phyloP scores from a whole-genome alignment of 2,888 invertebrate species.

The Conchocele bisecta region DNA sequence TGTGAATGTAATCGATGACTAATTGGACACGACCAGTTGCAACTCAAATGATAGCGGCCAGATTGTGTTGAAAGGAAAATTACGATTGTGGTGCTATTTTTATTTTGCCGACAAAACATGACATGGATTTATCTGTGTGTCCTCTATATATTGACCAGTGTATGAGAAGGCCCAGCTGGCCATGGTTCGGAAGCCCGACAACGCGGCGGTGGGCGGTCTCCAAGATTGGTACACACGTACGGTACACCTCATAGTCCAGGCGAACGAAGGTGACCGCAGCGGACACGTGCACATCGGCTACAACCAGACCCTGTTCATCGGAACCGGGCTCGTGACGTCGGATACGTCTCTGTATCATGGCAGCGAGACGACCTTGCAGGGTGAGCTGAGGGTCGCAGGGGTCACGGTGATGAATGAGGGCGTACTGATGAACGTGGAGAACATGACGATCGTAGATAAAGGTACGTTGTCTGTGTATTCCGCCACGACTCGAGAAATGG shows the following conservation, averaged over 20 bases:
- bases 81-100: no score
- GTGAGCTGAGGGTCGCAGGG: slow-evolving; percentile 69
- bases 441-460: slow-evolving; percentile 71
- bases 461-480: no score
- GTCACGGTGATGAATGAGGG: slow-evolving; percentile 68
- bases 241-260: slow-evolving; percentile 36
- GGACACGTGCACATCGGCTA: slow-evolving; percentile 68
- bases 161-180: slow-evolving; percentile 53
- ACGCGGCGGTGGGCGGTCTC: slow-evolving; percentile 42
- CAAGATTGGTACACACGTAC: slow-evolving; percentile 3
- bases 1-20: no score
- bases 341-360: slow-evolving; percentile 67
- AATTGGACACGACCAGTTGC: no score
- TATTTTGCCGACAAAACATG: no score
- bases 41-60: no score
- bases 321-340: slow-evolving; percentile 63
- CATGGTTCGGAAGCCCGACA: slow-evolving; percentile 17
- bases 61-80: no score
- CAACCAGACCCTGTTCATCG: slow-evolving; percentile 68
- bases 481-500: no score
- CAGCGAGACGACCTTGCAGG: slow-evolving; percentile 64
- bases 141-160: slow-evolving; percentile 19
- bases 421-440: slow-evolving; percentile 68
- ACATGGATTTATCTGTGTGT: no score
- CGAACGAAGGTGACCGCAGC: slow-evolving; percentile 64